Conservation (phyloP, 2,888 invertebrate species). For the Gortyna flavago region DNA sequence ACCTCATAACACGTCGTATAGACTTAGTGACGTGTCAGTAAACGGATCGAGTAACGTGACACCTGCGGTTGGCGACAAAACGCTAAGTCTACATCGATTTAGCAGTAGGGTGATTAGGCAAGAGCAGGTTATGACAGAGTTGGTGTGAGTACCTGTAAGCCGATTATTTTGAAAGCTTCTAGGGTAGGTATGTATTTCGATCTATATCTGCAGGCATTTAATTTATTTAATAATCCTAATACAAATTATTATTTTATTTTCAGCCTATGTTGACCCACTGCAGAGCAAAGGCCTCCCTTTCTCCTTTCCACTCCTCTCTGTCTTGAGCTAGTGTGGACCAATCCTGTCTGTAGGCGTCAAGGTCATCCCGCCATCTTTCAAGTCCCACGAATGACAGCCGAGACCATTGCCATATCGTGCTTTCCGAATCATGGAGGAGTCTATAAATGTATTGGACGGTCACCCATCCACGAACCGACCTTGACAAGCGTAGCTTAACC, state of each 20-base stretch:
- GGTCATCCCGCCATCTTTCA: too few relatives aligned
- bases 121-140: conserved; percentile 4
- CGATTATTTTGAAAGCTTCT: background rate
- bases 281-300: too few relatives aligned
- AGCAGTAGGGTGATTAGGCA: conserved; percentile 48
- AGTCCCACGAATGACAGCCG: background rate
- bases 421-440: background rate
- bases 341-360: too few relatives aligned
- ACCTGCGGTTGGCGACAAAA: conserved; percentile 84
- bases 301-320: too few relatives aligned
- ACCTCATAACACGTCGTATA: conserved; percentile 81
- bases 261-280: too few relatives aligned
- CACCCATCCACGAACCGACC: too few relatives aligned
- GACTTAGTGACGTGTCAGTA: conserved; percentile 84
- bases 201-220: too few relatives aligned
- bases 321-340: too few relatives aligned
- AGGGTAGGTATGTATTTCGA: background rate
- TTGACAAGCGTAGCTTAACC: background rate
- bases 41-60: conserved; percentile 77
- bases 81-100: conserved; percentile 78
- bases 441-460: background rate
- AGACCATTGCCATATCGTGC: background rate
- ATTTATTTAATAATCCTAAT: too few relatives aligned
- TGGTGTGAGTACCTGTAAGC: background rate
- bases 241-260: too few relatives aligned